Base-by-base conservation (phyloP, 2,113 vertebrate species). In the Aviceda subcristata region DNA sequence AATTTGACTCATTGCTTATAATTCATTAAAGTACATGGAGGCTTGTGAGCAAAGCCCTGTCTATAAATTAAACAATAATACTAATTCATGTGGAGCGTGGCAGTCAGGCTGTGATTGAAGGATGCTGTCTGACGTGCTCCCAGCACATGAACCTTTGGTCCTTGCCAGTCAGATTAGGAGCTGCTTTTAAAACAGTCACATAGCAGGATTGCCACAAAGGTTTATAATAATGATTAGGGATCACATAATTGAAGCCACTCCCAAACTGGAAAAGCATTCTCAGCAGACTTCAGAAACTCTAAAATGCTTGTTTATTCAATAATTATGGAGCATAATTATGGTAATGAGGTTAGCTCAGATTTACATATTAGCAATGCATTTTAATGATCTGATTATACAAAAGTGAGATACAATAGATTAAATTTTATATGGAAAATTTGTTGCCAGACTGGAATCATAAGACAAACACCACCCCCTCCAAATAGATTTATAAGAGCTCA, bases 301-400 rank as follows among this genome's bases (percentile, higher is more conserved):
- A 76, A 95, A 98, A 95, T 93, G 89, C 92, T 94, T 91, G 91
- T 97, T 97, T 97, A 96, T 97, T 96, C 97, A 96, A 96, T 96
- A 98, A 97, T 97, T 97, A 98, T 93, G 80, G 60, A 96, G 84
- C 88, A 94, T 88, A 94, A 96, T 97, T 98, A 98, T 98, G 96
- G 73, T 97, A 97, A 98, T 97, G 95, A 97, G 69, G 73, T 94
- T 82, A 95, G 95, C 59, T 92, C 50, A 95, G 91, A 98, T 98
- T 98, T 98, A 97, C 95, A 97, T 95, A 97, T 98, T 97, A 98
- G 80, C 96, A 97, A 96, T 98, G 97, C 97, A 98, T 98, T 98
- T 98, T 98, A 98, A 98, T 34, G 93, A 98, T 98, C 97, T 97
- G 95, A 97, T 98, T 98, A 98, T 97, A 97, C 76, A 87, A 80